Evolutionary conservation across 2,113 vertebrate genomes (phyloP).

Genomic region (Phodopus roborovskii): DNA sequence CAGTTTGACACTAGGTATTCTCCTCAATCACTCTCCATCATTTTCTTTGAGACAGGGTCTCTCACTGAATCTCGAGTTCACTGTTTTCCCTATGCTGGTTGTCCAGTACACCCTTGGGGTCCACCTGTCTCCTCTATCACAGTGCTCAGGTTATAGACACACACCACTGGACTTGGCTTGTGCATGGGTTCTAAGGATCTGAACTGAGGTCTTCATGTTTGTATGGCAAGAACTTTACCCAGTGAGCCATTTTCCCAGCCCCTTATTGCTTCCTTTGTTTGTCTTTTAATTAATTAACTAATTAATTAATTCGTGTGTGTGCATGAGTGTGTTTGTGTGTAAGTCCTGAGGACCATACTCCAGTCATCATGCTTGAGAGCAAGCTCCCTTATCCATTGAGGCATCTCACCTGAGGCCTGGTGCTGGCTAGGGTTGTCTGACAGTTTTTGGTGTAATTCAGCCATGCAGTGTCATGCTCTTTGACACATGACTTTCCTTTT

Average conservation of each 20-base stretch:
- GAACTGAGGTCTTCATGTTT: not conserved
- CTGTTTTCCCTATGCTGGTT: not conserved
- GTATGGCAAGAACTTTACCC: not conserved
- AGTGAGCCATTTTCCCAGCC: not conserved
- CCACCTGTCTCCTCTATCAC: not conserved
- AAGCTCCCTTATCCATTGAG: not conserved
- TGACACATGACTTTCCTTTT: not conserved
- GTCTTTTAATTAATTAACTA: not conserved
- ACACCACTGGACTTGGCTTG: not conserved
- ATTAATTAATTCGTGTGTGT: no score
- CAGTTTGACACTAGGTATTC: not conserved
- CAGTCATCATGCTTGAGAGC: not conserved
- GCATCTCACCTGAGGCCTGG: not conserved
- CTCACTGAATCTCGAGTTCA: not conserved
- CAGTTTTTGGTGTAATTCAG: not conserved
- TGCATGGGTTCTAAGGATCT: not conserved
- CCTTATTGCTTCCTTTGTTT: not conserved
- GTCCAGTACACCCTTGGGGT: not conserved
- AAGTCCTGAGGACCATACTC: not conserved
- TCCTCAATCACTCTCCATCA: not conserved
- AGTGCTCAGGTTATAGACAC: not conserved
- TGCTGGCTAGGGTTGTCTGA: not conserved
- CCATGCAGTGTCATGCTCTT: no score
- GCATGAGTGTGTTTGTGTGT: not conserved
- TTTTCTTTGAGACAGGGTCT: not conserved